Evolutionary conservation across 2,113 vertebrate genomes (phyloP), one percentile per base, ranked within the genome.

Genomic region (Taxidea taxus): DNA sequence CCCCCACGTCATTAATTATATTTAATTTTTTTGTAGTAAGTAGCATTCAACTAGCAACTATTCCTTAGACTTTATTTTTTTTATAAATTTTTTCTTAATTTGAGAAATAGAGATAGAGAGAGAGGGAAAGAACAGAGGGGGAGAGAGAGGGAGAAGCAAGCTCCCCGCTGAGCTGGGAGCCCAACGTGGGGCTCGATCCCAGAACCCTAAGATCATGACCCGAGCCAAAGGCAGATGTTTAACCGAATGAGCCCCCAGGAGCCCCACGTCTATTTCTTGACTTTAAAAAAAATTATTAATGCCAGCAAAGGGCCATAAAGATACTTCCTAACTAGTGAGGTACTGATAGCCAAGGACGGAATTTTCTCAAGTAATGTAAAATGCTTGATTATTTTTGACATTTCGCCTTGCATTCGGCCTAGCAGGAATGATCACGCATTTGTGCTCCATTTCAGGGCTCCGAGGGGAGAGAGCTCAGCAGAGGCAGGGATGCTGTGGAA

Each of bases 371-470:
- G 51, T 7, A 94, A 86, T 49, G 16, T 11, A 51, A 37, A 62
- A n/a, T 23, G 51, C 64, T 97, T 96, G 93, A 94, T 96, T 96
- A 82, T 96, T 87, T 64, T 64, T 77, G 51, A 82, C 75, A 86
- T 94, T 92, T 92, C 62, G 92, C 44, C 66, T 42, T 68, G 34
- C 47, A 82, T 58, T 60, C 14, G 56, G 64, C 44, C 70, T 95
- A 7, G 20, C 3, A 80, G 83, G 49, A 74, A 94, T 44, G 31
- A 82, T 42, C 54, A 60, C 86, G 39, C 18, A 51, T 62, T 95
- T 95, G 44, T 97, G 58, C 90, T 94, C 34, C 25, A 64, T 74
- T 96, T 97, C 91, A 91, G 84, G 91, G 74, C 60, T 95, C 60
- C 93, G 80, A 62, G 74, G 80, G 94, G 84, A 85, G 82, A 75